phyloP scores from a whole-genome alignment of 2,888 invertebrate species.

The Erebia aethiops region DNA sequence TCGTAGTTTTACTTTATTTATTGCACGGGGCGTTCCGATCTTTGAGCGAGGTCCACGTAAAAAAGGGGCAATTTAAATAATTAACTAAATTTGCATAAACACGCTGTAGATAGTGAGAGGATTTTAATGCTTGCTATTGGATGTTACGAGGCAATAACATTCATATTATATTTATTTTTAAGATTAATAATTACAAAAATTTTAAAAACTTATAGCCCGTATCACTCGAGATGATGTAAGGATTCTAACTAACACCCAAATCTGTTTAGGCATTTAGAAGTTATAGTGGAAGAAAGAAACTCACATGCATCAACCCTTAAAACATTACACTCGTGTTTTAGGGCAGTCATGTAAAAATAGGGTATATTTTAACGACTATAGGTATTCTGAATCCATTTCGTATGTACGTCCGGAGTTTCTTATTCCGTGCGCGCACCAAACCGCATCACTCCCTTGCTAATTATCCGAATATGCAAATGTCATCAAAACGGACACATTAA shows the following conservation, averaged over 20 bases:
- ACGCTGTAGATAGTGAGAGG: constrained; percentile 4
- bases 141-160: background rate
- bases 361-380: too few species aligned
- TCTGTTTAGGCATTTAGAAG: too few species aligned
- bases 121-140: background rate
- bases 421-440: constrained; percentile 27
- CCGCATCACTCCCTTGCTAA: constrained; percentile 49
- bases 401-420: constrained; percentile 3
- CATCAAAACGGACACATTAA: constrained; percentile 52
- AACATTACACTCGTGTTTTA: too few species aligned
- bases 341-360: too few species aligned
- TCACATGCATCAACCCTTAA: too few species aligned
- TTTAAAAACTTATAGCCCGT: too few species aligned
- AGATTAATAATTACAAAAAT: too few species aligned
- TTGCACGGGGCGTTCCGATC: constrained; percentile 20
- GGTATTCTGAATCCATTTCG: too few species aligned
- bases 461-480: constrained; percentile 58
- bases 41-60: constrained; percentile 24
- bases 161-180: too few species aligned
- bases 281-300: too few species aligned
- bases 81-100: constrained; percentile 33
- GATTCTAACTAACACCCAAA: too few species aligned
- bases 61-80: constrained; percentile 33
- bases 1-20: constrained; percentile 25
- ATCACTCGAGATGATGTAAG: too few species aligned